A percentile compares a stretch with the other conserved stretches of the same genome.
Conservation (phyloP, 2,797 vertebrate genomes). For the Buceros bicornis region DNA sequence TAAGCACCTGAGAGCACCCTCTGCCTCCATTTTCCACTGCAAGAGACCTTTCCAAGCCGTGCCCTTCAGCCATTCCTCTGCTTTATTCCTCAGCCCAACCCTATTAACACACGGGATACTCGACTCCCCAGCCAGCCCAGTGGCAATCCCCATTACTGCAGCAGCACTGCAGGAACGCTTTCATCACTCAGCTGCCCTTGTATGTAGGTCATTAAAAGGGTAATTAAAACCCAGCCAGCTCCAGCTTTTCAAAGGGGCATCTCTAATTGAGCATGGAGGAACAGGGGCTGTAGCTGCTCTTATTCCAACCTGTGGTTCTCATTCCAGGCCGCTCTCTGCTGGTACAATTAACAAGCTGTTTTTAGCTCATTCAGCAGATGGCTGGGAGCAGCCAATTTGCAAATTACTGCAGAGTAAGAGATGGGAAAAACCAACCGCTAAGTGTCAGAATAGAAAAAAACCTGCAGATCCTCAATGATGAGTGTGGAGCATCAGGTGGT, state of each 20-base stretch:
- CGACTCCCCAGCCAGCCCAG: neutral
- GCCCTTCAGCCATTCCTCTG: neutral
- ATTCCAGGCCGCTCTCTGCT: neutral
- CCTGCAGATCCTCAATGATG: neutral
- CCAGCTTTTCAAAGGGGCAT: neutral
- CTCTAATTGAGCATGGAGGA: neutral
- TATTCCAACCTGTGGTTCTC: neutral
- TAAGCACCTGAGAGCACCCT: neutral
- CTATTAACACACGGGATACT: neutral
- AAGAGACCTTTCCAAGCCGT: neutral
- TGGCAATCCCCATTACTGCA: neutral
- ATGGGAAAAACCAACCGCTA: neutral
- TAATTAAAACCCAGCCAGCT: neutral
- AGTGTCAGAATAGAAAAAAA: neutral
- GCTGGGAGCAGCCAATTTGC: neutral
- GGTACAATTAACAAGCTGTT: neutral
- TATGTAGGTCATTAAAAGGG: neutral
- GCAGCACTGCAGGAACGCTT: neutral
- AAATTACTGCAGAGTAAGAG: neutral
- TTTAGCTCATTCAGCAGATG: neutral
- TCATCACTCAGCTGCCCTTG: neutral
- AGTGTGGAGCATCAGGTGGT: neutral
- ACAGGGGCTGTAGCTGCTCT: neutral
- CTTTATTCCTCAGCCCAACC: neutral
- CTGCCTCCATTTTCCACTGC: fast-evolving